Conservation (phyloP, 2,888 invertebrate species). For the Drosophila cyrtoloma region DNA sequence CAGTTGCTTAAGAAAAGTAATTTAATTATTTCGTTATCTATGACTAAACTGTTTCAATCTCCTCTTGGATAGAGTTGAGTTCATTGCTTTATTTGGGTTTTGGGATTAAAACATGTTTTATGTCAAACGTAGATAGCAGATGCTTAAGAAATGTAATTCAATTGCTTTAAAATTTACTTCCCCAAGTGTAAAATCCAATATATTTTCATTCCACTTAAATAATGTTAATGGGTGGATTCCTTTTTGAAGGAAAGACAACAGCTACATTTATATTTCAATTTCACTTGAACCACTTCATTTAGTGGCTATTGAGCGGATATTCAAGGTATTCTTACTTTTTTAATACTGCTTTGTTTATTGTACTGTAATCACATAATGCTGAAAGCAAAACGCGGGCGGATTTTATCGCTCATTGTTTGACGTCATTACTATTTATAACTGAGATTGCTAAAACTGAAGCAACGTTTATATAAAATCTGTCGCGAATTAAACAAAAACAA, state of each 20-base stretch:
- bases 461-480: conserved; percentile 5
- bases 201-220: background rate
- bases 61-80: background rate
- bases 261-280: background rate
- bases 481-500: background rate
- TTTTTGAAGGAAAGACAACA: background rate
- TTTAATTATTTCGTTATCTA: background rate
- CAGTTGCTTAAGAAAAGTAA: conserved; percentile 4
- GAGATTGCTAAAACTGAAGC: conserved; percentile 2
- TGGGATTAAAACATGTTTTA: background rate
- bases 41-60: background rate
- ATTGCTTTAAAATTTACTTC: background rate
- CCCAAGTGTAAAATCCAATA: background rate
- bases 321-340: background rate
- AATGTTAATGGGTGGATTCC: background rate
- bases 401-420: background rate
- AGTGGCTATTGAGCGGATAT: background rate
- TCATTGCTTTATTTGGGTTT: background rate
- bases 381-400: background rate
- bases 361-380: background rate
- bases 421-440: background rate
- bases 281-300: background rate
- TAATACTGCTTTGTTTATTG: background rate
- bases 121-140: background rate
- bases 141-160: background rate